A percentile compares a stretch with the other conserved stretches of the same genome.
phyloP scores from a whole-genome alignment of 2,113 vertebrate species.

The Nanorana parkeri region DNA sequence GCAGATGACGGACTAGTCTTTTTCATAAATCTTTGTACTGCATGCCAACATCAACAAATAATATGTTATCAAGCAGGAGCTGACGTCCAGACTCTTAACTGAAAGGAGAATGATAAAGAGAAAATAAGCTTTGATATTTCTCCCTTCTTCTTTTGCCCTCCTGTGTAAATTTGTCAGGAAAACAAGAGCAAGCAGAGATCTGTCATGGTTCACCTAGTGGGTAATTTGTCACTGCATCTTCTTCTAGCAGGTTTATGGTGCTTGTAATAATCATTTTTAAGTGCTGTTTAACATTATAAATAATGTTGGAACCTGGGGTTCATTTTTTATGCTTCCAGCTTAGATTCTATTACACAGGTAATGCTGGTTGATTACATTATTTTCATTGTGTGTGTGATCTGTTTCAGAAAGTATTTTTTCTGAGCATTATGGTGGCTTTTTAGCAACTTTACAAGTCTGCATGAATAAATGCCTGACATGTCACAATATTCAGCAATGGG shows the following conservation, averaged over 20 bases:
- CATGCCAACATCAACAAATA: conserved; percentile 44
- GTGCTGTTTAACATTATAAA: neutral
- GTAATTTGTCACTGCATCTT: conserved; percentile 24
- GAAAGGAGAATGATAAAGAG: neutral
- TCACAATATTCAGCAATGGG: too few relatives aligned
- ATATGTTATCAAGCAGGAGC: conserved; percentile 9
- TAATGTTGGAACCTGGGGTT: neutral
- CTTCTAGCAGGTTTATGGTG: neutral
- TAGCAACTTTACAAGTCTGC: too few relatives aligned
- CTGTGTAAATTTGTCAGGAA: conserved; percentile 4
- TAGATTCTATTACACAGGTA: neutral
- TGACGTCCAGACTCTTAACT: neutral
- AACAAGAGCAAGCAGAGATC: conserved; percentile 1
- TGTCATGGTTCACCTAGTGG: neutral
- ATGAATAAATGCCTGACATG: too few relatives aligned
- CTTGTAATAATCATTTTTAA: neutral
- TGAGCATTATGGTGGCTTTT: too few relatives aligned
- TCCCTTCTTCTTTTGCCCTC: neutral
- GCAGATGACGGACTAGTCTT: conserved; percentile 14
- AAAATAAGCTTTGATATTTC: conserved; percentile 2
- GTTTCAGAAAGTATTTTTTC: too few relatives aligned
- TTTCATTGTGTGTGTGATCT: too few relatives aligned
- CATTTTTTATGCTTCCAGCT: neutral
- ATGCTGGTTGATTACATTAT: neutral
- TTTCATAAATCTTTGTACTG: conserved; percentile 21